Evolutionary conservation across 2,888 invertebrate species (phyloP), one percentile per base, ranked within the genome.

Genomic region (Chymomyza amoena): DNA sequence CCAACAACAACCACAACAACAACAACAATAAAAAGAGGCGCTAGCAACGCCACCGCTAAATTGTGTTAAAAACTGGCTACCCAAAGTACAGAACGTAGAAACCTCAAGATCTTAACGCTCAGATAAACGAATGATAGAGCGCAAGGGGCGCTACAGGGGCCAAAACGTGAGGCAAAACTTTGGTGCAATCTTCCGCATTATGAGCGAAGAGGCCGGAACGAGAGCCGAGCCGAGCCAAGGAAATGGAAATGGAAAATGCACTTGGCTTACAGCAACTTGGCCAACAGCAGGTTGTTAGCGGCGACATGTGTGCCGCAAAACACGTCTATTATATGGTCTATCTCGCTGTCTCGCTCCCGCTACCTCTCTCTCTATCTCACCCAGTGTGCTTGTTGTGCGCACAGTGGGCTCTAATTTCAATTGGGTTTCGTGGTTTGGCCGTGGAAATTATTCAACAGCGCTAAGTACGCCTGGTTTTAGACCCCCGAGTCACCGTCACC

Each of bases 141-240:
- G 60, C 69, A 79, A 79, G 79, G 77, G 80, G 77, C 75, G 84
- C 76, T 66, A 77, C 72, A 77, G 82, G 76, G 77, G 78, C 80
- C 71, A 73, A 68, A 70, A 66, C 66, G 59, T n/a, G 25, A 36
- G 25, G 32, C 59, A 28, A 32, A 57, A 57, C 25, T 57, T 61
- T 80, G 79, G 85, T 87, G 85, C 84, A 88, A 85, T 85, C 84
- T 85, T 85, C 84, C 84, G 84, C 84, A 88, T 85, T 85, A 87
- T 85, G 84, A 85, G 86, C 87, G 76, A 60, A 32, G 32, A 32
- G 32, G 7, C 32, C n/a, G n/a, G n/a, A n/a, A n/a, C n/a, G n/a
- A n/a, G n/a, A n/a, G n/a, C n/a, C n/a, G n/a, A n/a, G n/a, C n/a
- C 32, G 32, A 32, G 66, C 50, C 56, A 68, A 71, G 84, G 74